These are phyloP conservation scores for Mionectes macconnelli DNA, from an alignment of 2,113 vertebrate genomes.

Conservation along the genomic window DNA sequence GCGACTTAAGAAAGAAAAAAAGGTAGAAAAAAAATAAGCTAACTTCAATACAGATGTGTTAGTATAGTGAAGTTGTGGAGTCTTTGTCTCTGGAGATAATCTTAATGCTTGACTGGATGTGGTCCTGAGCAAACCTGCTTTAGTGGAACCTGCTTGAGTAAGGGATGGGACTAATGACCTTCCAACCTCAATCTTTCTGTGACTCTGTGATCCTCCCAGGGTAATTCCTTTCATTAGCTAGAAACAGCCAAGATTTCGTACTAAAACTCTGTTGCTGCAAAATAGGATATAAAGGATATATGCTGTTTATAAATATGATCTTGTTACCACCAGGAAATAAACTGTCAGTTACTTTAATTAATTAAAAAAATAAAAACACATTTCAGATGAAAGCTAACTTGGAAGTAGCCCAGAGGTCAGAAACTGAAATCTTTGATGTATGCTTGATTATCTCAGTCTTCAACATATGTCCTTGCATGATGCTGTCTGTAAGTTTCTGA, in stretches of 20 bases:
- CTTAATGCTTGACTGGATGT: not conserved
- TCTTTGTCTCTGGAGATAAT: not conserved
- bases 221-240: not conserved
- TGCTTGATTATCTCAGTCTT: slow-evolving; percentile 20
- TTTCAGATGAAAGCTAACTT: slow-evolving; percentile 26
- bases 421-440: slow-evolving; percentile 42
- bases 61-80: not conserved
- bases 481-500: slow-evolving; percentile 36
- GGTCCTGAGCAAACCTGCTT: not conserved
- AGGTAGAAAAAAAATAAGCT: not conserved
- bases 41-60: not conserved
- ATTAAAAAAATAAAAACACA: not conserved
- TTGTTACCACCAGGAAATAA: slow-evolving; percentile 37
- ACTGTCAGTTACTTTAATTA: slow-evolving; percentile 48
- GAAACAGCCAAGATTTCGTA: not conserved
- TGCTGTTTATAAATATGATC: slow-evolving; percentile 23
- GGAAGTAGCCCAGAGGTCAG: slow-evolving; percentile 42
- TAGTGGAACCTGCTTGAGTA: not conserved
- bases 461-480: slow-evolving; percentile 18
- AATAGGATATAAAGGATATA: not conserved
- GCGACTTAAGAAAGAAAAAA: not conserved
- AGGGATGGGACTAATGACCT: not conserved
- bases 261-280: not conserved
- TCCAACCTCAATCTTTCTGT: not conserved
- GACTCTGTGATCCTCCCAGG: not conserved